Base-by-base conservation (phyloP, 2,888 invertebrate species). In the Clusia tigrina region DNA sequence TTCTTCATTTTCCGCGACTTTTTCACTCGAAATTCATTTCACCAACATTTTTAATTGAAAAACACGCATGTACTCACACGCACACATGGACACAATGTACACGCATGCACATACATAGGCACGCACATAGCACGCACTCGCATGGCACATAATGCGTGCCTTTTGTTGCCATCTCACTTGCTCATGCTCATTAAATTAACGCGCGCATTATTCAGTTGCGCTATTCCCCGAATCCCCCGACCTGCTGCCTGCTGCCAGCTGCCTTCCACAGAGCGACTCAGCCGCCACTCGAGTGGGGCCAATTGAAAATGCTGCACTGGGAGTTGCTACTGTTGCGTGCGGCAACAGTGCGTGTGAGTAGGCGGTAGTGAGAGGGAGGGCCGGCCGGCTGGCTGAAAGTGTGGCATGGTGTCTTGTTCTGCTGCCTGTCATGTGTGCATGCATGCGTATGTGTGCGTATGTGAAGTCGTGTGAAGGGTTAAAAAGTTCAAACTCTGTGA, bases 141-240 rank as follows among this genome's bases (percentile, higher is more conserved):
- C 22, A 23, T 32, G 25, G 20, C 63, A 60, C 56, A 63, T 63
- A 60, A 52, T 63, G 46, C 52, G 25, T 55, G 54, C 54, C 37
- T 48, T 48, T 2, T 20, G 48, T 46, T 54, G 42, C 65, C 58
- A 42, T 65, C 65, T 61, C 62, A 58, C 51, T 65, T 60, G 59
- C 64, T 57, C 67, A 62, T 56, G 37, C 48, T 59, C 60, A 70
- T 68, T 68, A 68, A 71, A 68, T 69, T 67, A 72, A 68, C 61
- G 64, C 69, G 60, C 60, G 60, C 63, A 58, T 63, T 66, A 66
- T 62, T 57, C 62, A 46, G 58, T 54, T 59, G 51, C n/a, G n/a
- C n/a, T n/a, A n/a, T n/a, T n/a, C n/a, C n/a, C n/a, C n/a, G n/a
- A n/a, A n/a, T n/a, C n/a, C n/a, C n/a, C 18, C 37, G 37, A 2